Evolutionary conservation across 2,113 vertebrate species (phyloP), one percentile per base, ranked within the genome.

Genomic region (Aythya baeri): DNA sequence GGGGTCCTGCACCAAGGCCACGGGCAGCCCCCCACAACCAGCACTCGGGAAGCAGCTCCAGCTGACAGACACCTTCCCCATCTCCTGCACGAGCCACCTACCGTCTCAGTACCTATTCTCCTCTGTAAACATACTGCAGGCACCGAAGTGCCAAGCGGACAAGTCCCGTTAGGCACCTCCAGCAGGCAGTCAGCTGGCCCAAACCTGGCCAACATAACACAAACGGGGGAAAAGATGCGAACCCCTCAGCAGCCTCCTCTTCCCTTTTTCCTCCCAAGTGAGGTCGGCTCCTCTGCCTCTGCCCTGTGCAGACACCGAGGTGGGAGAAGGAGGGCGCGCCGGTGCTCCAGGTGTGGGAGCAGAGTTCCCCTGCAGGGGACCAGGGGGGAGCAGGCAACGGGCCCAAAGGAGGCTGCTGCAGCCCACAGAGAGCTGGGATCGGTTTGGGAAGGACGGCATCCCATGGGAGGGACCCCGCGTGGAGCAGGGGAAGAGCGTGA

Each of bases 11-110:
- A 9, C 3, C 1, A 0, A 3, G 6, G n/a, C 31, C 38, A 8
- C 44, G 0, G 2, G 63, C 3, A 36, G 58, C n/a, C 13, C 20
- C 49, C 6, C 0, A 1, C 52, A 29, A 4, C 5, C 0, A 0
- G 54, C 21, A 31, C 1, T 50, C 13, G 49, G 80, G 34, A 22
- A 29, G 17, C 67, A 88, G 83, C 80, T 43, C 57, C 31, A 5
- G 70, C n/a, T 34, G 17, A 23, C 71, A 31, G 49, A 8, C 52
- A 14, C 36, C 71, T 32, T 27, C 14, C 29, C 50, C 8, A 26
- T 5, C 61, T 27, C 61, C 34, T 23, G 3, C 21, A 12, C 8
- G 13, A 72, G 70, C 20, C 26, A 26, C 18, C 25, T 54, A 36
- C 9, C 50, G 17, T 27, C 38, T 38, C 34, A 36, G 27, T 26